Conservation (phyloP, 2,888 invertebrate species). For the Ochropleura plecta region DNA sequence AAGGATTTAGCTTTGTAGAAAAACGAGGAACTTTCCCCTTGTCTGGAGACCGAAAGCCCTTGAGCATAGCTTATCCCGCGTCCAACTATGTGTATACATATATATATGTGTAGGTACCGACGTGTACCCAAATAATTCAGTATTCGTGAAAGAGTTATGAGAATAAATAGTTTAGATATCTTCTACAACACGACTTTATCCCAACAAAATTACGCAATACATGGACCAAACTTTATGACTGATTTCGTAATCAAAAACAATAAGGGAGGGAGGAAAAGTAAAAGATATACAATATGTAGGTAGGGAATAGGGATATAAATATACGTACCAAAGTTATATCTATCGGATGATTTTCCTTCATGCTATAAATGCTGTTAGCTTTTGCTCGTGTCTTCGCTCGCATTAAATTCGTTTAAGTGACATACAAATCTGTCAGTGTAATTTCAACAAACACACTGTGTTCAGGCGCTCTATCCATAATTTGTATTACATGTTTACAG, state of each 20-base stretch:
- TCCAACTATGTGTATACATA: slow-evolving; percentile 42
- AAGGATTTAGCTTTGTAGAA: slow-evolving; percentile 59
- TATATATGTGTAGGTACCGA: slow-evolving; percentile 27
- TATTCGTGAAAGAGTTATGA: slow-evolving; percentile 48
- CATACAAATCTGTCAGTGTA: neutral
- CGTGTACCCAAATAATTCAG: slow-evolving; percentile 38
- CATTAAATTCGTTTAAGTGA: neutral
- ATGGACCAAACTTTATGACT: slow-evolving; percentile 15
- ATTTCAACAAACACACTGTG: neutral
- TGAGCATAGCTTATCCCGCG: slow-evolving; percentile 66
- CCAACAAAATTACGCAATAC: slow-evolving; percentile 13
- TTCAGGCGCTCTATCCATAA: slow-evolving; percentile 7
- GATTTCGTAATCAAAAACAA: slow-evolving; percentile 23
- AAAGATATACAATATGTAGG: slow-evolving; percentile 9
- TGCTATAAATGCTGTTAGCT: neutral
- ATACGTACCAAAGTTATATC: slow-evolving; percentile 1
- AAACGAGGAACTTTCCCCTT: slow-evolving; percentile 57
- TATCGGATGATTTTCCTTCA: neutral
- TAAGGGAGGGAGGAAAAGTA: slow-evolving; percentile 5
- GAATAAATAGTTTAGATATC: slow-evolving; percentile 36
- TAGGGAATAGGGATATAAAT: neutral
- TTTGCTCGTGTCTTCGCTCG: neutral
- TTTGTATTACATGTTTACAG: neutral
- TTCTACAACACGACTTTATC: slow-evolving; percentile 32
- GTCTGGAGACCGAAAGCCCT: slow-evolving; percentile 60